Evolutionary conservation across 2,888 invertebrate genomes (phyloP).

Genomic region (Zele albiditarsus): DNA sequence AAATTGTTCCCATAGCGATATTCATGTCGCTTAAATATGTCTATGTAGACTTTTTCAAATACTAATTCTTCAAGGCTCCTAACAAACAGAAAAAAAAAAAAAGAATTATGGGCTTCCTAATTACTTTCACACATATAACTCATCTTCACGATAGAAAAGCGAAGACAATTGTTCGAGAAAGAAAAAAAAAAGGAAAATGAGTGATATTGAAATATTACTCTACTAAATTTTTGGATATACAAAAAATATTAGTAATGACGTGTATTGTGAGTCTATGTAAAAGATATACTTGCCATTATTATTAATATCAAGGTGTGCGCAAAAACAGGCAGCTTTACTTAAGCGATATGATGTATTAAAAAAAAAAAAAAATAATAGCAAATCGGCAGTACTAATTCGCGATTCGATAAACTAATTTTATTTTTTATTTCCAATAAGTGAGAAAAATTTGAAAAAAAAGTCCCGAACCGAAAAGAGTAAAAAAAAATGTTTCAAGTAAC

Average conservation of each 20-base stretch:
- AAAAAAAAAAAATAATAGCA: background rate
- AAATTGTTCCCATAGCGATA: conserved; percentile 25
- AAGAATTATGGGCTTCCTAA: conserved; percentile 17
- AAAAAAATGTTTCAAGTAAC: no score
- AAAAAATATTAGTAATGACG: background rate
- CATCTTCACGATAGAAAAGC: background rate
- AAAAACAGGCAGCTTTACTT: conserved; percentile 31
- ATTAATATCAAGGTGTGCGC: background rate
- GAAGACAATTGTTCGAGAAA: no score
- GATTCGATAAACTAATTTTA: background rate
- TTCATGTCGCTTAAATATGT: conserved; percentile 12
- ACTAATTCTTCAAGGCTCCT: background rate
- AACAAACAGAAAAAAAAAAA: background rate
- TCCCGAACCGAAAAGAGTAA: no score
- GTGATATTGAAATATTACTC: background rate
- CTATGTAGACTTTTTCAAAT: background rate
- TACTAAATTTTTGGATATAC: background rate
- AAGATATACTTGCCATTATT: conserved; percentile 28
- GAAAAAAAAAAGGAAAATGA: background rate
- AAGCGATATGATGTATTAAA: conserved; percentile 2
- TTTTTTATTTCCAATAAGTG: background rate
- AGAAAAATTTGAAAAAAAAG: no score
- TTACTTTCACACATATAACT: conserved; percentile 13
- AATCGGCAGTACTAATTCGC: background rate
- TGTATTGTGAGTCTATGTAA: background rate